Evolutionary conservation across 2,888 invertebrate species (phyloP).

Genomic region (Sympetrum striolatum): DNA sequence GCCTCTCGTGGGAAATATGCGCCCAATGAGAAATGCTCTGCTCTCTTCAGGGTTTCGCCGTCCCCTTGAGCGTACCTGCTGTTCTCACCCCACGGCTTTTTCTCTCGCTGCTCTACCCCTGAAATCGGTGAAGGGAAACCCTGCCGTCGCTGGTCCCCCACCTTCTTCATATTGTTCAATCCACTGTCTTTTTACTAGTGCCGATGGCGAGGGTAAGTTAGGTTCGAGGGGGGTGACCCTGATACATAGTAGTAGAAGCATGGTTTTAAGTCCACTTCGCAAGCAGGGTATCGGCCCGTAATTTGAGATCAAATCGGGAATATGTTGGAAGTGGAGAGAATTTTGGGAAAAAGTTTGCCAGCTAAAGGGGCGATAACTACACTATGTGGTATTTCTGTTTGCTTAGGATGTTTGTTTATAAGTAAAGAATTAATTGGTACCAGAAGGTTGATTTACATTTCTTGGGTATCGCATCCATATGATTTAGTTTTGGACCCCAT

Average conservation of each 20-base stretch:
- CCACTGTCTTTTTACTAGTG: constrained; percentile 23
- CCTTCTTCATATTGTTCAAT: constrained; percentile 25
- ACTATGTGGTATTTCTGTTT: too few species aligned
- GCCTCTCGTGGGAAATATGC: constrained; percentile 28
- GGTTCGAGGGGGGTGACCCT: constrained; percentile 11
- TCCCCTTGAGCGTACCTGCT: not conserved
- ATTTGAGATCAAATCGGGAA: not conserved
- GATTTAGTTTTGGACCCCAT: too few species aligned
- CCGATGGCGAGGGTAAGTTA: not conserved
- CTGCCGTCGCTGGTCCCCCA: constrained; percentile 18
- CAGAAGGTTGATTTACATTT: too few species aligned
- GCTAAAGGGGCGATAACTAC: too few species aligned
- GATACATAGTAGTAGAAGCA: constrained; percentile 17
- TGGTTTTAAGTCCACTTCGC: not conserved
- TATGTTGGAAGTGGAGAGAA: not conserved
- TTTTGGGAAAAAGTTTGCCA: too few species aligned
- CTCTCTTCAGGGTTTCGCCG: not conserved
- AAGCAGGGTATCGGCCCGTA: not conserved
- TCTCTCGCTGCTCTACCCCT: not conserved
- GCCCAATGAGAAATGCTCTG: constrained; percentile 17
- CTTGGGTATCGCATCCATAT: too few species aligned
- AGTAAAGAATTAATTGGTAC: too few species aligned
- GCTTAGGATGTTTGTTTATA: too few species aligned
- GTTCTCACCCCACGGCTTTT: constrained; percentile 31
- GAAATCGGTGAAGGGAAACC: constrained; percentile 12